phyloP scores from a whole-genome alignment of 2,113 vertebrate species.

The Paramormyrops kingsleyae region DNA sequence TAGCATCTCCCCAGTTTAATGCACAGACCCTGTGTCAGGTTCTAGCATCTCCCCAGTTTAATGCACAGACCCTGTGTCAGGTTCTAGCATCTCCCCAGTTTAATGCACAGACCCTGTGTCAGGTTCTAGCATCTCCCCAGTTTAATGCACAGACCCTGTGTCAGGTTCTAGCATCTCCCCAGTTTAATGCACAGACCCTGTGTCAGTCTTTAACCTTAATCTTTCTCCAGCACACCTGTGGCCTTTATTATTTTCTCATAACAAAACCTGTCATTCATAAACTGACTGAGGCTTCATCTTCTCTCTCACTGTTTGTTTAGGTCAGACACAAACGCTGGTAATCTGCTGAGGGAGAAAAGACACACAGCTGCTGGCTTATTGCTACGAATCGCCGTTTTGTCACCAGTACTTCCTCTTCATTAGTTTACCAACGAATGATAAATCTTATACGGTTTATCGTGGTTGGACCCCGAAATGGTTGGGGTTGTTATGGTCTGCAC shows the following conservation, averaged over 20 bases:
- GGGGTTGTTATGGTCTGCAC: background rate
- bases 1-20: background rate
- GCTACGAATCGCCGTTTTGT: background rate
- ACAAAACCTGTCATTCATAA: slow-evolving; percentile 18
- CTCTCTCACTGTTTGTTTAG: background rate
- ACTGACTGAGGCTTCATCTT: background rate
- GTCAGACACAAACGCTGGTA: background rate
- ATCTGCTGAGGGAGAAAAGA: background rate
- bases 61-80: background rate
- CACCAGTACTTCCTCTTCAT: background rate
- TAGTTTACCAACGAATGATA: background rate
- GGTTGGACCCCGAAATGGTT: background rate
- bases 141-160: background rate
- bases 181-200: background rate
- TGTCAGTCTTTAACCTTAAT: background rate
- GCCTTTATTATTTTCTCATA: slow-evolving; percentile 37
- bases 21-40: background rate
- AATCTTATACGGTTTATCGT: background rate
- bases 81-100: background rate
- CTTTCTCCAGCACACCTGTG: slow-evolving; percentile 48
- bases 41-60: background rate
- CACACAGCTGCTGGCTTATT: background rate
- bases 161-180: background rate
- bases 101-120: background rate
- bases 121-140: background rate